Evolutionary conservation across 2,797 vertebrate species (phyloP).

Genomic region (Tragopan temminckii): DNA sequence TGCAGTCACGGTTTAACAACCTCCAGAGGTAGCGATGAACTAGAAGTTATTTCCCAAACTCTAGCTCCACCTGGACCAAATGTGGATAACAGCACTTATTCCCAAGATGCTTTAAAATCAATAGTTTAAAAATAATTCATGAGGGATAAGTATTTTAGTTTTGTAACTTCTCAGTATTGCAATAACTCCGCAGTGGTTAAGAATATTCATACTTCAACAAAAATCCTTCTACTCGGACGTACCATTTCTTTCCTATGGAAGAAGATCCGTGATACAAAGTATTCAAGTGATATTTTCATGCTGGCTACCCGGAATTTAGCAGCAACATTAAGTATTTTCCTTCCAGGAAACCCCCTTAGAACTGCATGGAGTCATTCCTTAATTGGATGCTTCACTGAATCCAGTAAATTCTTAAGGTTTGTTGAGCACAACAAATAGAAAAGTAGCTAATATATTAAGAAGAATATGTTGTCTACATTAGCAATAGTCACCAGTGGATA

Average conservation of each 20-base stretch:
- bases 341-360: neutral
- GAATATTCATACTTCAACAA: neutral
- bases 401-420: neutral
- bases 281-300: neutral
- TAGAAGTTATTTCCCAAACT: neutral
- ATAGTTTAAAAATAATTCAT: neutral
- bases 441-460: neutral
- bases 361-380: neutral
- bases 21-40: neutral
- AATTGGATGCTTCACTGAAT: neutral
- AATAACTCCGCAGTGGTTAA: neutral
- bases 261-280: neutral
- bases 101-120: neutral
- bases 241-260: neutral
- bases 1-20: slow-evolving; percentile 12
- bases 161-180: neutral
- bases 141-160: neutral
- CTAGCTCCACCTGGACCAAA: neutral
- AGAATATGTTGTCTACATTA: neutral
- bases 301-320: neutral
- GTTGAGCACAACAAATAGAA: neutral
- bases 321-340: neutral
- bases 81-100: neutral
- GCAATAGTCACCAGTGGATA: neutral
- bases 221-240: neutral